These are phyloP conservation scores for Eciton burchellii DNA, from an alignment of 1,140 invertebrate species.

Conservation along the genomic window DNA sequence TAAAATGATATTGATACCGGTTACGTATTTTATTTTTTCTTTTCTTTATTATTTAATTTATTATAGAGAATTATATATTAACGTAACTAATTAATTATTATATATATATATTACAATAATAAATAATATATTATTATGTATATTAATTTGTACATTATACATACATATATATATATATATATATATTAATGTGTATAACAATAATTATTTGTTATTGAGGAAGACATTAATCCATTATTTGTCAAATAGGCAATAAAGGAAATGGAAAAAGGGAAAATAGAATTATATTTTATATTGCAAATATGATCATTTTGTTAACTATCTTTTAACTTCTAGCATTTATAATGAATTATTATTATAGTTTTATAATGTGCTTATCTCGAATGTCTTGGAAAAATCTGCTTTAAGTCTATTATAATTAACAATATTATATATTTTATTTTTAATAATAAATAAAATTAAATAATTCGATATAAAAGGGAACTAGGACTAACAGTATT, in stretches of 20 bases:
- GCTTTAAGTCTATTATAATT: conserved; percentile 45
- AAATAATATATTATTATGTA: too few species aligned
- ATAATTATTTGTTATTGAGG: conserved; percentile 14
- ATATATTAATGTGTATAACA: conserved; percentile 23
- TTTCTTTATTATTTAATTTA: conserved; percentile 15
- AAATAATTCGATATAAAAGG: conserved; percentile 20
- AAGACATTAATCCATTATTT: conserved; percentile 64
- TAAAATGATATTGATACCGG: conserved; percentile 68
- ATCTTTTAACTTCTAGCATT: conserved; percentile 43
- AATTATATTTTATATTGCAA: conserved; percentile 78
- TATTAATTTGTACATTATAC: too few species aligned
- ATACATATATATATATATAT: too few species aligned
- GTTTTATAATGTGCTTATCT: conserved; percentile 38
- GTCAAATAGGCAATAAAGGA: conserved; percentile 59
- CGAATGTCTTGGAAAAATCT: conserved; percentile 23
- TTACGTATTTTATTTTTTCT: neutral
- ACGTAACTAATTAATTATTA: neutral
- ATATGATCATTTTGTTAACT: conserved; percentile 53
- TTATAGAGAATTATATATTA: neutral
- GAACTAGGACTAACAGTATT: conserved; percentile 68
- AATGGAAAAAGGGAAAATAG: conserved; percentile 69
- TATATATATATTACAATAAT: too few species aligned
- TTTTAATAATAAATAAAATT: neutral
- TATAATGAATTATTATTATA: conserved; percentile 31
- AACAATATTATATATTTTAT: neutral